These are phyloP conservation scores for Acanthis flammea DNA, from an alignment of 2,797 vertebrate species.

Conservation along the genomic window DNA sequence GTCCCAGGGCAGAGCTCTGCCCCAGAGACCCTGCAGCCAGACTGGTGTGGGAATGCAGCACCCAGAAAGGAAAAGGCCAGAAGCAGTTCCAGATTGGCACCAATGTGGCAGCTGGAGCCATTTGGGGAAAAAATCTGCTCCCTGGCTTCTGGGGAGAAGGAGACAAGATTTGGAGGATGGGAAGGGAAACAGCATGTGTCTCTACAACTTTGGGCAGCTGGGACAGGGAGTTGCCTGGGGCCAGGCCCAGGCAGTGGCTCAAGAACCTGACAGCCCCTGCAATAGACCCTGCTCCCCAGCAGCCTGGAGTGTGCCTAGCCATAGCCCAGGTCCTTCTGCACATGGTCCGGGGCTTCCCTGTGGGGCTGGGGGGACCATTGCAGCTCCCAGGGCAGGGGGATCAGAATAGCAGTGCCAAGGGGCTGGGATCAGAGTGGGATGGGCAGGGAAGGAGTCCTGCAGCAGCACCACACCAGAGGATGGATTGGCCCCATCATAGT, in stretches of 20 bases:
- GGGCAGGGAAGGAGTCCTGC: not conserved
- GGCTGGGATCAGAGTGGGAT: not conserved
- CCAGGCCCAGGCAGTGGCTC: not conserved
- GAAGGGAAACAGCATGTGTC: fast-evolving
- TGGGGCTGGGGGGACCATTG: fast-evolving
- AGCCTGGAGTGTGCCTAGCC: fast-evolving
- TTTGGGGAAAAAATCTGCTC: not conserved
- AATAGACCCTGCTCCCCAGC: fast-evolving
- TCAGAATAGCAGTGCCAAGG: not conserved
- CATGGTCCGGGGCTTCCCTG: not conserved
- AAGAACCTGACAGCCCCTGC: not conserved
- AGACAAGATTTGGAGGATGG: not conserved
- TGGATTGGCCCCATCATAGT: fast-evolving
- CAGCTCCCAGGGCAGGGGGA: not conserved
- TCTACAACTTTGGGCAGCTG: not conserved
- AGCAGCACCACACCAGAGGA: not conserved
- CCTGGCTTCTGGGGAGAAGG: not conserved
- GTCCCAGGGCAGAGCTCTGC: not conserved
- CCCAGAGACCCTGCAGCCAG: not conserved
- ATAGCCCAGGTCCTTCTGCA: not conserved
- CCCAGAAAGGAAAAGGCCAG: not conserved
- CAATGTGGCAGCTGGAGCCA: not conserved
- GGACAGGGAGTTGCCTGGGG: not conserved
- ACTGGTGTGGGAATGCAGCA: not conserved
- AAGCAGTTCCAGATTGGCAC: not conserved